Evolutionary conservation across 2,113 vertebrate species (phyloP), one percentile per base, ranked within the genome.

Genomic region (Anhinga anhinga): DNA sequence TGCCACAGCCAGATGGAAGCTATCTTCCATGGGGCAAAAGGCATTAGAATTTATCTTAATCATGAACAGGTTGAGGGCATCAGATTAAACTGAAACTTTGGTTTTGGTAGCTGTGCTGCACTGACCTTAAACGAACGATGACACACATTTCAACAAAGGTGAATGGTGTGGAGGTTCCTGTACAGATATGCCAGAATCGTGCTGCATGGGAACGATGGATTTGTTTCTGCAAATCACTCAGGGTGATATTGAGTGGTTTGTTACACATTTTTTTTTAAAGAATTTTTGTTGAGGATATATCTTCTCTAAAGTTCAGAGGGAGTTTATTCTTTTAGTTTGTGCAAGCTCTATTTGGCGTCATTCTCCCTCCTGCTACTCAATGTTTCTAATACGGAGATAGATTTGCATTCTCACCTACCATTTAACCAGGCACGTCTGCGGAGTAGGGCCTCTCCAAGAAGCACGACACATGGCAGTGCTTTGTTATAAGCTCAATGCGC

Each of bases 381-480:
- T 9, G 13, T 83, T 88, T 66, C 79, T 66, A 58, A 50, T 8
- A 30, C 1, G 2, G 67, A 77, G 66, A 20, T 22, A 49, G 55
- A 71, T 73, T 61, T 59, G 30, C 29, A 4, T 87, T 76, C 81
- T 80, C 84, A 85, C 55, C 55, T 93, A 56, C 56, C 44, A 13
- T 49, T 77, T 38, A 45, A 86, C 40, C 21, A 91, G 85, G 74
- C 82, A 56, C 0, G 0, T 44, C 79, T 53, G 70, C 4, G 2
- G 52, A 80, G 58, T 2, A n/a, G 79, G 88, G 67, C 79, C 92
- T 88, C 95, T 94, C 81, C 84, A 66, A 90, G 91, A 86, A 81
- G 92, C 83, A 82, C 5, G 1, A 44, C 70, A 72, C 91, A 79
- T 59, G 84, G 94, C 78, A 74, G n/a, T 10, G 63, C 89, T 96